phyloP scores from a whole-genome alignment of 2,113 vertebrate species.

The Chroicocephalus ridibundus region DNA sequence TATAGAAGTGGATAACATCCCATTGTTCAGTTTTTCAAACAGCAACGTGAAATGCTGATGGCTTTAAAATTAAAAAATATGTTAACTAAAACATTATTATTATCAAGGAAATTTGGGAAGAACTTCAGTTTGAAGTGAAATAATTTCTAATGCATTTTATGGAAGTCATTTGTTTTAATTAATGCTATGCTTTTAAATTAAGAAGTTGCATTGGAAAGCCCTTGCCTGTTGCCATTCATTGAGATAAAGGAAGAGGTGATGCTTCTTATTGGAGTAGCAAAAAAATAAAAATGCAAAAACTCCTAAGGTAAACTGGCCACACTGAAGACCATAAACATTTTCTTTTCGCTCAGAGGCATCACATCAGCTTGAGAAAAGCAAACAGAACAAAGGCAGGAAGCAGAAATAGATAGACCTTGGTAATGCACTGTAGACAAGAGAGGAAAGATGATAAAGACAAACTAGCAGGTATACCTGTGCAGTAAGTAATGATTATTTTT shows the following conservation, averaged over 20 bases:
- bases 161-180: not conserved
- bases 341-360: not conserved
- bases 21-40: not conserved
- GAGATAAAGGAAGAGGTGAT: not conserved
- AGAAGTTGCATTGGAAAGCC: not conserved
- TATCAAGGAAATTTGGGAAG: not conserved
- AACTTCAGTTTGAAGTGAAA: not conserved
- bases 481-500: not conserved
- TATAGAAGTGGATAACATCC: not conserved
- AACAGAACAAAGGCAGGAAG: not conserved
- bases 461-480: not conserved
- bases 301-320: not conserved
- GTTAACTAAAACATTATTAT: not conserved
- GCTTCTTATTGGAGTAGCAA: not conserved
- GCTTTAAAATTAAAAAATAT: not conserved
- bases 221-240: not conserved
- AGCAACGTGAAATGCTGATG: not conserved
- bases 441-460: not conserved
- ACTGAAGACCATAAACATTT: not conserved
- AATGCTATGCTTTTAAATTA: not conserved
- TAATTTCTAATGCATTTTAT: not conserved
- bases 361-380: not conserved
- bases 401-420: not conserved
- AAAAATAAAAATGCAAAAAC: not conserved
- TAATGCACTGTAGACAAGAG: not conserved